Percentiles rank a stretch among this genome's conserved stretches.
These are phyloP conservation scores for Rhinoraja longicauda DNA, from an alignment of 2,797 vertebrate genomes.

Conservation along the genomic window DNA sequence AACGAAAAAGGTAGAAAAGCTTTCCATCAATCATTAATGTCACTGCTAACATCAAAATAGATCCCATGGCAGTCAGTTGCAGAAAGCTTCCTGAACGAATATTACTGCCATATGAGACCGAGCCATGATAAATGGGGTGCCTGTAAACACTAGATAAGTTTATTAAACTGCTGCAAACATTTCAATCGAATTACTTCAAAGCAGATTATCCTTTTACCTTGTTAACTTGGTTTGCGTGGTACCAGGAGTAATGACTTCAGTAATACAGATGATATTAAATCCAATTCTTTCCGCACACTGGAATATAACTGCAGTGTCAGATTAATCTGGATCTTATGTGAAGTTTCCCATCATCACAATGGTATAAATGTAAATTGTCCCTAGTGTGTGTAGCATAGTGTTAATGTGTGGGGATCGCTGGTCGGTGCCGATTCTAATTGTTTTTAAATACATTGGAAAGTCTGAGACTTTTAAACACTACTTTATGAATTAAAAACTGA, in stretches of 20 bases:
- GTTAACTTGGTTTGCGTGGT: conserved; percentile 8
- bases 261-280: conserved; percentile 26
- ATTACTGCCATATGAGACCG: neutral
- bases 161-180: conserved; percentile 1
- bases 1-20: neutral
- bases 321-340: neutral
- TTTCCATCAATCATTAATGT: neutral
- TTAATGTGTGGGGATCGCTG: no score
- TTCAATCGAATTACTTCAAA: conserved; percentile 11
- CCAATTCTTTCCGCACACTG: neutral
- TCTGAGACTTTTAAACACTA: no score
- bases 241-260: conserved; percentile 21
- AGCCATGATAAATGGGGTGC: neutral
- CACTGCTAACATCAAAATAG: neutral
- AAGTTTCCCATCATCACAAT: neutral
- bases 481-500: no score
- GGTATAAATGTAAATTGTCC: no score
- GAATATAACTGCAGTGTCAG: neutral
- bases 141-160: neutral
- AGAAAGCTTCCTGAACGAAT: neutral
- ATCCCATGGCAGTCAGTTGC: neutral
- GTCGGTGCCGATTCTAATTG: no score
- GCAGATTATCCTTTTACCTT: conserved; percentile 1
- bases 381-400: no score
- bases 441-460: no score